phyloP scores from a whole-genome alignment of 2,797 vertebrate genomes.

The Sebastes cheni region DNA sequence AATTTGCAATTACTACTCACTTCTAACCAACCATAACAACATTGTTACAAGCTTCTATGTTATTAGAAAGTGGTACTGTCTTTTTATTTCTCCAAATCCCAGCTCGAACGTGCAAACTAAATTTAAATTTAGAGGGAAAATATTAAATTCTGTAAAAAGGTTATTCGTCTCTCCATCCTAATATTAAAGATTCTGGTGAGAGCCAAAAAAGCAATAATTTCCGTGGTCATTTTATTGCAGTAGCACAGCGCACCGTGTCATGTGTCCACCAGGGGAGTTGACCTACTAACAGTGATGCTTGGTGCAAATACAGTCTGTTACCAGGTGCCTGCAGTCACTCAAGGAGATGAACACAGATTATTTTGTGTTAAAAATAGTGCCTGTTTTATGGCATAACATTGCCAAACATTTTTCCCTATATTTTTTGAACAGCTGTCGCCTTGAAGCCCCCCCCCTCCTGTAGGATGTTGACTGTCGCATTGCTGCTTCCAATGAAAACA shows the following conservation, averaged over 20 bases:
- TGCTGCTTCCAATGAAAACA: slow-evolving; percentile 3
- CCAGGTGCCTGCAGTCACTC: slow-evolving; percentile 1
- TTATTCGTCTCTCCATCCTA: background rate
- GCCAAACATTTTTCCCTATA: background rate
- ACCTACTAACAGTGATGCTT: slow-evolving; percentile 13
- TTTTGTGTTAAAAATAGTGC: background rate
- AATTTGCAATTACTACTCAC: background rate
- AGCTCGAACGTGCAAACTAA: background rate
- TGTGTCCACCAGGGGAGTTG: slow-evolving; percentile 1
- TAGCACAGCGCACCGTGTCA: background rate
- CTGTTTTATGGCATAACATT: background rate
- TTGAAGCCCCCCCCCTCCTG: background rate
- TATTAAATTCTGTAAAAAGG: background rate
- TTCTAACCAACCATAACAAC: background rate
- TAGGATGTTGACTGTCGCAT: background rate
- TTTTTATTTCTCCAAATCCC: background rate
- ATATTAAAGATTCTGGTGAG: slow-evolving; percentile 4
- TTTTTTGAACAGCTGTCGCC: background rate
- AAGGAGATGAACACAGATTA: background rate
- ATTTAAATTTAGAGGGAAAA: background rate
- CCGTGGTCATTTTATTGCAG: background rate
- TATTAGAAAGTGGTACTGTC: background rate
- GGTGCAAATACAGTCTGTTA: background rate
- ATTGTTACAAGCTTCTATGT: background rate
- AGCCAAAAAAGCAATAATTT: background rate